These are phyloP conservation scores for Brenthis daphne DNA, from an alignment of 2,888 invertebrate genomes.

Conservation along the genomic window DNA sequence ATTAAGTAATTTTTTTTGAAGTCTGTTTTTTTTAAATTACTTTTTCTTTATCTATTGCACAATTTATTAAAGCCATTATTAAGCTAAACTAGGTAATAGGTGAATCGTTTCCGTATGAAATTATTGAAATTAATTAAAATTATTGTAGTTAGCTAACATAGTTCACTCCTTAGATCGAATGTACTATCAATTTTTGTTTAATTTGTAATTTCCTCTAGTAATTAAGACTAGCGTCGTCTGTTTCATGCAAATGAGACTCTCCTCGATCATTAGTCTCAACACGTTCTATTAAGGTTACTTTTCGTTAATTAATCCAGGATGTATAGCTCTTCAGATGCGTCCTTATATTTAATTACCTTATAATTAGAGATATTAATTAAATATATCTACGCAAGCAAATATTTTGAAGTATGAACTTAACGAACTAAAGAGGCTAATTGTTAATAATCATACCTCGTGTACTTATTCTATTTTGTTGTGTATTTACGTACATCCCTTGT, in stretches of 20 bases:
- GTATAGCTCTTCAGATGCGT: slow-evolving; percentile 44
- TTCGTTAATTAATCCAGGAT: slow-evolving; percentile 76
- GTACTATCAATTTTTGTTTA: slow-evolving; percentile 69
- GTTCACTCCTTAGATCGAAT: slow-evolving; percentile 37
- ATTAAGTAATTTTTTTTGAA: no score
- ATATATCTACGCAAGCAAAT: no score
- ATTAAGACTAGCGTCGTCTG: slow-evolving; percentile 74
- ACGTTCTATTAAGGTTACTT: slow-evolving; percentile 75
- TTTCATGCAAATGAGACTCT: slow-evolving; percentile 80
- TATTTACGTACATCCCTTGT: no score
- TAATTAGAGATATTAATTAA: no score
- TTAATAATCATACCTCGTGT: no score
- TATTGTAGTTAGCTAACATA: background rate
- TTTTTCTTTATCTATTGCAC: no score
- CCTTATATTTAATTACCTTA: slow-evolving; percentile 21
- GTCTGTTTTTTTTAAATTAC: no score
- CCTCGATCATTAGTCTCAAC: slow-evolving; percentile 78
- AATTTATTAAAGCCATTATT: no score
- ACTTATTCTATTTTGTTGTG: no score
- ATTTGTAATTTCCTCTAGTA: slow-evolving; percentile 79
- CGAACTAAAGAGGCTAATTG: no score
- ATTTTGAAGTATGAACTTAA: no score
- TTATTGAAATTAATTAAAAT: background rate
- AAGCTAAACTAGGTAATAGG: no score
- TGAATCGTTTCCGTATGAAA: background rate